A percentile compares a stretch with the other conserved stretches of the same genome.
phyloP scores from a whole-genome alignment of 2,888 invertebrate species.

The Ernsta delagoae region DNA sequence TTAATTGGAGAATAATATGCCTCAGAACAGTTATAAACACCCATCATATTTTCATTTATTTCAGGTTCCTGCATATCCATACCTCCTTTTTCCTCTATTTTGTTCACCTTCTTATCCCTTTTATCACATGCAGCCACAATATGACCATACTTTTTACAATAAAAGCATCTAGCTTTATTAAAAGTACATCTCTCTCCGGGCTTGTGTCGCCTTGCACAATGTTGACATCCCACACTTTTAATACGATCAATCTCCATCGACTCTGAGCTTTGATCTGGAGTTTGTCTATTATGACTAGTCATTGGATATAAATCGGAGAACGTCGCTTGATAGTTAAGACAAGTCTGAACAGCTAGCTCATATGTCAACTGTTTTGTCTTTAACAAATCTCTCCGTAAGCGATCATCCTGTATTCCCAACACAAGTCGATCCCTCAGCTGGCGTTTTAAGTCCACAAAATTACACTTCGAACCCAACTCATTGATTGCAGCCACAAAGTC shows the following conservation, averaged over 20 bases:
- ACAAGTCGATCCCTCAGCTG: slow-evolving; percentile 24
- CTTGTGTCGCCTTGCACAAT: neutral
- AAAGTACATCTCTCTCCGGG: slow-evolving; percentile 1
- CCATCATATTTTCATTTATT: slow-evolving; percentile 11
- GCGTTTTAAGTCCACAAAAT: slow-evolving; percentile 15
- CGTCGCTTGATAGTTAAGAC: slow-evolving; percentile 21
- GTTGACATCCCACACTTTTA: neutral
- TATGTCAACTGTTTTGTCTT: slow-evolving; percentile 10
- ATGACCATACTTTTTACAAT: slow-evolving; percentile 13
- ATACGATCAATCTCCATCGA: slow-evolving; percentile 10
- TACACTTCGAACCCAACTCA: slow-evolving; percentile 11
- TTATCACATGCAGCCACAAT: slow-evolving; percentile 6
- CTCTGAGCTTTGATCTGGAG: neutral
- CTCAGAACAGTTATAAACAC: slow-evolving; percentile 13
- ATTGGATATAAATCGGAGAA: slow-evolving; percentile 12
- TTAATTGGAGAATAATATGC: slow-evolving; percentile 3
- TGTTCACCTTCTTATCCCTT: neutral
- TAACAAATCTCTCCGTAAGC: slow-evolving; percentile 15
- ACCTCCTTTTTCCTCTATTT: neutral
- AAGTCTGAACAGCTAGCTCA: slow-evolving; percentile 16
- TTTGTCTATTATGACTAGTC: slow-evolving; percentile 3
- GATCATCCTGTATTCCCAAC: slow-evolving; percentile 17
- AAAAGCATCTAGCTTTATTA: slow-evolving; percentile 6
- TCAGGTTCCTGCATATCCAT: neutral
- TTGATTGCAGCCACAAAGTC: slow-evolving; percentile 15